phyloP scores from a whole-genome alignment of 2,113 vertebrate species.

The Anhinga anhinga region DNA sequence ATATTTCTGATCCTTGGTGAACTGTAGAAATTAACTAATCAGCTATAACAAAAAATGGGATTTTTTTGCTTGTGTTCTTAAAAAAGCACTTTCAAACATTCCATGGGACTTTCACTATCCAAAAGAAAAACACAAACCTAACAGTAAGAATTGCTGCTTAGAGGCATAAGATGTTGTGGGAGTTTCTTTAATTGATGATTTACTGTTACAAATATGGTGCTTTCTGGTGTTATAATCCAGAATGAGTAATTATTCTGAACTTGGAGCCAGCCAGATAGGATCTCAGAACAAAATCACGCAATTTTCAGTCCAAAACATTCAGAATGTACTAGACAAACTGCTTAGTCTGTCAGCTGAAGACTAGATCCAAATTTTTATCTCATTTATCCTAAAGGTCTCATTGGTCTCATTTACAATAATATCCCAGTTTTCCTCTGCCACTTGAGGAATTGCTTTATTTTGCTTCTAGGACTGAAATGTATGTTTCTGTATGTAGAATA shows the following conservation, averaged over 20 bases:
- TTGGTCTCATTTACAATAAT: not conserved
- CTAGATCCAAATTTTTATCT: not conserved
- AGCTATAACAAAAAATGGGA: rapidly evolving
- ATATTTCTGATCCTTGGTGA: not conserved
- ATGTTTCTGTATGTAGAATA: not conserved
- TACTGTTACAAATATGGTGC: not conserved
- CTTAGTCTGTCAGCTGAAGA: not conserved
- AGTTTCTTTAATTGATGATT: not conserved
- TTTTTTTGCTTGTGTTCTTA: not conserved
- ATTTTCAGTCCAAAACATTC: not conserved
- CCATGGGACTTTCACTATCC: rapidly evolving
- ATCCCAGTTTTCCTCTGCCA: not conserved
- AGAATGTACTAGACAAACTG: not conserved
- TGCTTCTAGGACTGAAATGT: not conserved
- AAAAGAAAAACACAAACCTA: not conserved
- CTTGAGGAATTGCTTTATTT: not conserved
- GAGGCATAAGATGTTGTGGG: not conserved
- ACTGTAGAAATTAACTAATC: not conserved
- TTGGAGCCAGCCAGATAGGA: not conserved
- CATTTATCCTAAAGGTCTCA: not conserved
- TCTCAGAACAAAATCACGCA: not conserved
- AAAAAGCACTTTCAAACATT: not conserved
- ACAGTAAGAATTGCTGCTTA: not conserved
- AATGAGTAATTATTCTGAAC: not conserved
- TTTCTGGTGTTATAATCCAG: not conserved